Evolutionary conservation across 2,797 vertebrate genomes (phyloP).

Genomic region (Phoxinus dragarum): DNA sequence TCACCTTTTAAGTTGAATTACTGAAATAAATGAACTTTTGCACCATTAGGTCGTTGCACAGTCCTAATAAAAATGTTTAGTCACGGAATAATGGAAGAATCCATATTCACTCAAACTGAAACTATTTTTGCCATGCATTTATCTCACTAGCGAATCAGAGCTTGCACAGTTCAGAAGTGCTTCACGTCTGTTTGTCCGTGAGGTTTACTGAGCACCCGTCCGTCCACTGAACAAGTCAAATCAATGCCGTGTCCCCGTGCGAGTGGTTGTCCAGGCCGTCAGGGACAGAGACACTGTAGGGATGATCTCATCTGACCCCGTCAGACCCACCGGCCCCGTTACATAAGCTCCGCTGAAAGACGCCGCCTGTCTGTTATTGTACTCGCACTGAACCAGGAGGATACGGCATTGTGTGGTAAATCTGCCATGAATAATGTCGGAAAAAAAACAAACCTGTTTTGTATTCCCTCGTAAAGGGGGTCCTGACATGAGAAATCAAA

Average conservation of each 20-base stretch:
- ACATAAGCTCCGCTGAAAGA: slow-evolving; percentile 31
- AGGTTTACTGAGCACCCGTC: not conserved
- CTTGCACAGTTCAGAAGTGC: not conserved
- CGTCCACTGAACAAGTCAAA: slow-evolving; percentile 34
- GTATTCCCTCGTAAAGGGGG: not conserved
- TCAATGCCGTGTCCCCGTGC: slow-evolving; percentile 29
- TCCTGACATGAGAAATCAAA: not conserved
- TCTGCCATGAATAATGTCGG: not conserved
- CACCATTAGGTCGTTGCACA: too few species aligned
- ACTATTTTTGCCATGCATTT: not conserved
- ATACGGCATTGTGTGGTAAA: not conserved
- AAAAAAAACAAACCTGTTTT: not conserved
- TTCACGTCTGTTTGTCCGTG: not conserved
- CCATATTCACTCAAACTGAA: not conserved
- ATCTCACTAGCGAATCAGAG: not conserved
- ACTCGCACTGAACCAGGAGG: not conserved
- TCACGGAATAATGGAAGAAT: not conserved
- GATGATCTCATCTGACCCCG: slow-evolving; percentile 34
- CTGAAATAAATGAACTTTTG: too few species aligned
- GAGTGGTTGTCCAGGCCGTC: slow-evolving; percentile 46
- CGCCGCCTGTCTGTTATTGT: not conserved
- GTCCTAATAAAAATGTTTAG: not conserved
- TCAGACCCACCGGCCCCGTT: slow-evolving; percentile 39
- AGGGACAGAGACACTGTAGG: slow-evolving; percentile 43
- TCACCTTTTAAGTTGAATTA: too few species aligned